Base-by-base conservation (phyloP, 2,797 vertebrate genomes). In the Chaunax sp. region DNA sequence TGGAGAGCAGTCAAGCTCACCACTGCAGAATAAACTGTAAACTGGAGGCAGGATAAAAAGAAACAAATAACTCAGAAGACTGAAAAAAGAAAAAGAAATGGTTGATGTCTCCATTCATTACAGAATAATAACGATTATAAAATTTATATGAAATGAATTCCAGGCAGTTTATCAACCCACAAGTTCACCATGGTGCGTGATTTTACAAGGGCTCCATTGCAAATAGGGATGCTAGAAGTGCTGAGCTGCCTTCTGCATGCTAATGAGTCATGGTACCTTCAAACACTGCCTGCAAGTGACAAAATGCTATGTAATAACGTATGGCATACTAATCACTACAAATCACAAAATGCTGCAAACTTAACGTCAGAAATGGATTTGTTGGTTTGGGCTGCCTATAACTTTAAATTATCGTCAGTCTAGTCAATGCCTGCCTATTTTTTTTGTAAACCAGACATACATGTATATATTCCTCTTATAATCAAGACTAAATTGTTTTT, bases 1-100 rank as follows among this genome's bases (percentile, higher is more conserved):
- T 88, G 75, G 84, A 83, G 89, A 89, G 90, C 89, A 91, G 86
- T 90, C 86, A 87, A 90, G 90, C 92, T 88, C 83, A 76, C 75
- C 82, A 61, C 62, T 82, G 85, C 85, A 87, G 90, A 92, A 89
- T 90, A 84, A 90, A 92, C 84, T 87, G 82, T 92, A 93, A 90
- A 90, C 90, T 81, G 77, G 80, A 78, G 78, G 82, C 67, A 51
- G 73, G 62, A 83, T 77, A 82, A 85, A 87, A 89, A 92, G 87
- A 93, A 92, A 92, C 83, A 89, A 92, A 91, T 90, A 92, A 89
- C 83, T 87, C 69, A 40, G 64, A 82, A 80, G 80, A 78, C 53
- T 64, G 84, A 78, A 72, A 19, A 43, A n/a, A 16, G 9, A 53
- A 19, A n/a, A 68, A 81, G 76, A 86, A 88, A 86, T 78, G 75